Conservation (phyloP, 1,140 invertebrate genomes). For the Pseudoatta argentina region DNA sequence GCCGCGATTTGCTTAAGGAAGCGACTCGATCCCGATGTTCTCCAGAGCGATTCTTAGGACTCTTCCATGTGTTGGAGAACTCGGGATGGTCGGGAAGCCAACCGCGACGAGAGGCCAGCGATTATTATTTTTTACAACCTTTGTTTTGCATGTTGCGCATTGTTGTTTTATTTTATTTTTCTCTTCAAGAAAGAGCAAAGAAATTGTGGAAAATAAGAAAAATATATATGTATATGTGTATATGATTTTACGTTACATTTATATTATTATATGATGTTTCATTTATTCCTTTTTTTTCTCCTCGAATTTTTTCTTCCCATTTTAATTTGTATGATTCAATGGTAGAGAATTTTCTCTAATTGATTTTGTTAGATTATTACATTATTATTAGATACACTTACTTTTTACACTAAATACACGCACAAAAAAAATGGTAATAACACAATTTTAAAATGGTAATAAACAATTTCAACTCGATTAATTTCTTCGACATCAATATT, state of each 20-base stretch:
- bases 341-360: background rate
- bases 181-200: constrained; percentile 73
- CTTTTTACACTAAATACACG: constrained; percentile 1
- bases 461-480: constrained; percentile 73
- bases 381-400: constrained; percentile 57
- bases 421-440: background rate
- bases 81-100: constrained; percentile 26
- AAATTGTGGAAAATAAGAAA: constrained; percentile 75
- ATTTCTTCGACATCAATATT: constrained; percentile 39
- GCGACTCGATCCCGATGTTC: background rate
- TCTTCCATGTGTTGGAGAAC: constrained; percentile 24
- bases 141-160: constrained; percentile 85
- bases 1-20: constrained; percentile 38
- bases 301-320: background rate
- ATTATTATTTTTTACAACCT: constrained; percentile 80
- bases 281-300: background rate
- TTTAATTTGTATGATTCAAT: background rate
- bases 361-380: constrained; percentile 36
- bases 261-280: background rate
- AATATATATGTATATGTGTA: constrained; percentile 73
- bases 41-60: constrained; percentile 1
- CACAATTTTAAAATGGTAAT: too few relatives aligned
- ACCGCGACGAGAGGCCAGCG: constrained; percentile 58
- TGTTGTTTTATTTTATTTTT: constrained; percentile 85
- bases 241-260: constrained; percentile 72